Base-by-base conservation (phyloP, 2,888 invertebrate genomes). In the Euzophera pinguis region DNA sequence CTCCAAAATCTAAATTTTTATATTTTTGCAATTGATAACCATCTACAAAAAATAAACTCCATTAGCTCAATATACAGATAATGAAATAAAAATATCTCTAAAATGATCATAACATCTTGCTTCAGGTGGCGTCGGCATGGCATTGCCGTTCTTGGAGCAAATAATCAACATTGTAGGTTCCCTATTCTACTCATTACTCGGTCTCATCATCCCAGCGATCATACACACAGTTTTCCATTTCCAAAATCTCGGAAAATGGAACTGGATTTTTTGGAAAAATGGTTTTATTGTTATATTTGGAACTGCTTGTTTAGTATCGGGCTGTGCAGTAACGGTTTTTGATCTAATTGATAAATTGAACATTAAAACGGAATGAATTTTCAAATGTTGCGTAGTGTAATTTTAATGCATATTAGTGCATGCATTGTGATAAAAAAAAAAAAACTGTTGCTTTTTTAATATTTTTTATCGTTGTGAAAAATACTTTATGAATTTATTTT, bases 181-280 rank as follows among this genome's bases (percentile, higher is more conserved):
- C 1, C 68, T 94, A 7, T 94, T 94, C 66, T 93, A 94, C 67
- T 94, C 95, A 0, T 91, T 93, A 12, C 87, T 94, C 41, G 97
- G 98, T 1, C 91, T 96, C 35, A 91, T 94, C 55, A 93, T 95
- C 39, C 96, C 96, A n/a, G 94, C 95, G 0, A 78, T 94, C 1
- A 86, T 96, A 1, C 95, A 96, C 64, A 94, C 93, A 0, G 91
- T 96, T 0, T 92, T 93, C 53, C 86, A 91, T 43, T 94, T 93
- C 93, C 92, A 94, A 17, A 87, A 92, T 57, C 91, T 94, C 5
- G 96, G 96, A 3, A 80, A 67, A 56, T 91, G 79, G 59, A 92
- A 93, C 42, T 95, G 95, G 94, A 91, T 92, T 41, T 71, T 96
- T 0, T 90, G 91, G 75, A 96, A 96, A 71, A 94, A 96, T 63